Evolutionary conservation across 1,140 invertebrate species (phyloP), one percentile per base, ranked within the genome.

Genomic region (Drosophila aff.): DNA sequence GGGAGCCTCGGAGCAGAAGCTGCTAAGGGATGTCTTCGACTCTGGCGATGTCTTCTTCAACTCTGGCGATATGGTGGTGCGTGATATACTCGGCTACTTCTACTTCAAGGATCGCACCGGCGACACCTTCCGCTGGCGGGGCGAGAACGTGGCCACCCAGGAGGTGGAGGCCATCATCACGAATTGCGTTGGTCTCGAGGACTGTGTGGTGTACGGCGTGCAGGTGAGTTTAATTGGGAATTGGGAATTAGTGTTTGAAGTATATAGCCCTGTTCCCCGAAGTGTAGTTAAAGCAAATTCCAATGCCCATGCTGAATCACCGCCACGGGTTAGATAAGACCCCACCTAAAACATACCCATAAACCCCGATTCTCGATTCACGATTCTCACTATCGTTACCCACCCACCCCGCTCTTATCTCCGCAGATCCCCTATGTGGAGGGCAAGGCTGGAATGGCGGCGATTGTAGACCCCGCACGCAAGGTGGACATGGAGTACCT

Each of bases 131-230:
- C 96, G 98, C 78, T 97, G 96, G 96, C 95, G 96, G 67, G 98
- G 98, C 33, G 99, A 99, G 93, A 99, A 99, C 92, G 98, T 99
- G 0, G 97, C 98, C 0, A 99, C 99, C 8, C 95, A 96, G n/a
- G 98, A 99, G 94, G 98, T 99, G 1, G 99, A 99, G 94, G 96
- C 96, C 31, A 95, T 98, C 2, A 96, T 99, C 44, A 98, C 96
- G 77, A 97, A 97, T 75, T 94, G 97, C 33, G 94, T 97, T 46
- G 95, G 95, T 40, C 85, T 96, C 6, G 95, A 95, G 75, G 96
- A 97, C 91, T 95, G 95, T 41, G 94, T 95, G 5, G 96, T 97
- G 1, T 99, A 98, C 93, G 98, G 98, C 31, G 98, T 99, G 1
- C 94, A 97, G 94, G 96, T 99, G 93, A 94, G 92, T 65, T 44